These are phyloP conservation scores for Drosophila nigromelanica DNA, from an alignment of 1,140 invertebrate species.

Conservation along the genomic window DNA sequence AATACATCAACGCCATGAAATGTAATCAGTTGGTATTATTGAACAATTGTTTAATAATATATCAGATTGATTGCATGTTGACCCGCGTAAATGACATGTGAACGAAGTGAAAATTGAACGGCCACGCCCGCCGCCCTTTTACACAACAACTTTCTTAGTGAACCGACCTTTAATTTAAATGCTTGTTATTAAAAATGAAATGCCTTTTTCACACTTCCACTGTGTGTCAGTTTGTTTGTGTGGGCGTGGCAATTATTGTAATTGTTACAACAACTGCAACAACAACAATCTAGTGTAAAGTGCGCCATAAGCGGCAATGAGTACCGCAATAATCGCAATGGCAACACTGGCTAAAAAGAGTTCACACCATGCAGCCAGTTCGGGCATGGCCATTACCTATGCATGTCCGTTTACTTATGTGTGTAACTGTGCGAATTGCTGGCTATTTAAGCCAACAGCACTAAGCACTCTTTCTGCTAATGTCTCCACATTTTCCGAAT, in stretches of 20 bases:
- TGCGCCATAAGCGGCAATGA: constrained; percentile 28
- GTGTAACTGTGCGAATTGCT: constrained; percentile 4
- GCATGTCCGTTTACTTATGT: constrained; percentile 11
- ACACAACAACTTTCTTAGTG: constrained; percentile 32
- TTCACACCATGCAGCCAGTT: constrained; percentile 1
- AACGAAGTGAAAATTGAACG: constrained; percentile 48
- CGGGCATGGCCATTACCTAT: constrained; percentile 1
- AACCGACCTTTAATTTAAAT: constrained; percentile 51
- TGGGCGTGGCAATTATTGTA: constrained; percentile 35
- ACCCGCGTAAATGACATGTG: constrained; percentile 50
- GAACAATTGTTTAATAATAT: constrained; percentile 33
- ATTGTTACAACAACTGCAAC: constrained; percentile 26
- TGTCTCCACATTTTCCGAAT: constrained; percentile 59
- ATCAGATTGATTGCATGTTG: constrained; percentile 62
- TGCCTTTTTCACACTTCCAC: constrained; percentile 27
- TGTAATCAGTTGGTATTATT: constrained; percentile 32
- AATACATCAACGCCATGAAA: constrained; percentile 7
- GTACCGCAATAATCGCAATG: constrained; percentile 39
- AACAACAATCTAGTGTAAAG: constrained; percentile 24
- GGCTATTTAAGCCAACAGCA: constrained; percentile 48
- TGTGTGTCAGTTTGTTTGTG: constrained; percentile 14
- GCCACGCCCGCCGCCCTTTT: constrained; percentile 4
- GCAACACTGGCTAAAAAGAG: constrained; percentile 25
- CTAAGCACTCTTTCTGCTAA: constrained; percentile 51
- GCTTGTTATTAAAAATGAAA: constrained; percentile 75